A percentile compares a stretch with the other conserved stretches of the same genome.
These are phyloP conservation scores for Bubo scandiacus DNA, from an alignment of 2,113 vertebrate species.

Conservation along the genomic window DNA sequence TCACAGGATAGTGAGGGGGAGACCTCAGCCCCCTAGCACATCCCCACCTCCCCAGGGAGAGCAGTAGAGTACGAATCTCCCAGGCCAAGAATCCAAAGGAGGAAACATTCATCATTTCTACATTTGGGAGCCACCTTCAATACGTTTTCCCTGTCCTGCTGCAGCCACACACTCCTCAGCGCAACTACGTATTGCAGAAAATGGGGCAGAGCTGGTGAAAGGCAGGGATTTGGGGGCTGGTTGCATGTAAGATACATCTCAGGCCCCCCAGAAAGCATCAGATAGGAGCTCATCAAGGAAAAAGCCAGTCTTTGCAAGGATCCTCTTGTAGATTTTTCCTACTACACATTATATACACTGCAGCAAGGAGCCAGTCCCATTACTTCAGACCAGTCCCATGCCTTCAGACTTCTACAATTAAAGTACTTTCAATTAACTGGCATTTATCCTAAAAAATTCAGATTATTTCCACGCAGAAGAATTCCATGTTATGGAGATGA, in stretches of 20 bases:
- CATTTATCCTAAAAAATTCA: background rate
- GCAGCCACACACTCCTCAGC: background rate
- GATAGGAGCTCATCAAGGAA: background rate
- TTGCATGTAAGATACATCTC: background rate
- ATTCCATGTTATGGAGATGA: background rate
- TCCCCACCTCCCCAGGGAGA: background rate
- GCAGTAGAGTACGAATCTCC: background rate
- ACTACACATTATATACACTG: background rate
- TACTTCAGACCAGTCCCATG: background rate
- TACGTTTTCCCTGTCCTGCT: background rate
- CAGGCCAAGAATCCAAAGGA: background rate
- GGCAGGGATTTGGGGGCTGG: fast-evolving
- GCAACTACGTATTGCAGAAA: fast-evolving
- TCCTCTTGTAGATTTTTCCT: background rate
- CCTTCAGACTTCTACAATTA: background rate
- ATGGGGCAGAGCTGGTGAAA: background rate
- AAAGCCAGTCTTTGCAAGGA: too few species aligned
- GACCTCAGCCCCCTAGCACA: background rate
- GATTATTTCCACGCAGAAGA: background rate
- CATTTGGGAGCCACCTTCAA: background rate
- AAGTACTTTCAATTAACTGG: background rate
- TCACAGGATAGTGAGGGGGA: background rate
- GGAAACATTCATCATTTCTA: background rate
- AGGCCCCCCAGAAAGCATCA: background rate
- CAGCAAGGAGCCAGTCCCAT: background rate